Base-by-base conservation (phyloP, 2,888 invertebrate species). In the Diaphora mendica region DNA sequence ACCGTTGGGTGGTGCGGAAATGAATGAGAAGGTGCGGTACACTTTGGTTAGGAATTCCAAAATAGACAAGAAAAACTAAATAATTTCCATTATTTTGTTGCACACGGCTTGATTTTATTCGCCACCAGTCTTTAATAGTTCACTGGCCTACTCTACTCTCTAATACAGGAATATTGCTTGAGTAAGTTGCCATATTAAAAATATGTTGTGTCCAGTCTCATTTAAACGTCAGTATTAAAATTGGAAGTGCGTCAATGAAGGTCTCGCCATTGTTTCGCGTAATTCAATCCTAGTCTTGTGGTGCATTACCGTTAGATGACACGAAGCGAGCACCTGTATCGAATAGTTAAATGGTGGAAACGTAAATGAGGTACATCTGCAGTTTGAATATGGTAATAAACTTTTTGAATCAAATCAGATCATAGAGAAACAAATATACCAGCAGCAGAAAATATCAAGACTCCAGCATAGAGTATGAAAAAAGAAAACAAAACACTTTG, bases 241-340 rank as follows among this genome's bases (percentile, higher is more conserved):
- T 26, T 42, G 13, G 42, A 13, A 33, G 62, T 59, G 17, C 62
- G 39, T 64, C 51, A 33, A 44, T 42, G 33, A 23, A 59, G 64
- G 30, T 64, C 35, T 35, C 9, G 33, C 64, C 17, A 71, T 71
- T 75, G 68, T 73, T 71, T 30, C 64, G 11, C 62, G 70, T 67
- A 70, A 72, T 72, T 30, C 44, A 55, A 75, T 75, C 33, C 51
- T 65, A 39, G 65, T 79, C 64, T 62, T 75, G 62, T 74, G 78
- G 73, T 75, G 69, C 62, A 73, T 69, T 75, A 78, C 81, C 44
- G 85, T 80, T 81, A 85, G 65, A 72, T 77, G 77, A 79, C 51
- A 80, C 70, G 9, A 11, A 59, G 5, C 65, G 64, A 15, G 67
- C 78, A 81, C 81, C 76, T 83, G 79, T 81, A 78, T 82, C 77